Percentiles rank a stretch among this genome's conserved stretches.
Evolutionary conservation across 2,113 vertebrate genomes (phyloP).

Genomic region (Callorhinus ursinus): DNA sequence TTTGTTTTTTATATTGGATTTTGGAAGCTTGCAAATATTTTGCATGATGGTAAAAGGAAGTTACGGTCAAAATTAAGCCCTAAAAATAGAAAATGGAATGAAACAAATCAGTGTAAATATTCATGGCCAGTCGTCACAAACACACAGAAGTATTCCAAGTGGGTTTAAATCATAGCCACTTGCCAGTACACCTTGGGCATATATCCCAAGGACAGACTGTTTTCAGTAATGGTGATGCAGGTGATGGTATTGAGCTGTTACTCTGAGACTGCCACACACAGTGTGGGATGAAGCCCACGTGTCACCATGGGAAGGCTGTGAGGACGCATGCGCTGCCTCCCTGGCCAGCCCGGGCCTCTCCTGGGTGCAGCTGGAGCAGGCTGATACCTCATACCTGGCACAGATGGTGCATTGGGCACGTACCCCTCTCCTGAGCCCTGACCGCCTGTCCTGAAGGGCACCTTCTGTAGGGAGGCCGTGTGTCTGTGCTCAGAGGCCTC

Average conservation of each 20-base stretch:
- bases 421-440: background rate
- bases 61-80: background rate
- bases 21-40: background rate
- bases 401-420: background rate
- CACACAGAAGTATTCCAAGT: background rate
- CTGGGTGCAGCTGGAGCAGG: background rate
- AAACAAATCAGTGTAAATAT: background rate
- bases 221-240: background rate
- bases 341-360: background rate
- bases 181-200: background rate
- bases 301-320: accelerated
- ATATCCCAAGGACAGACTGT: background rate
- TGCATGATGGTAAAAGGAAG: background rate
- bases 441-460: background rate
- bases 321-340: background rate
- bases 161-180: background rate
- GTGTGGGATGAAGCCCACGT: accelerated
- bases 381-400: background rate
- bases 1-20: background rate
- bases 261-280: accelerated
- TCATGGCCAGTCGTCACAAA: background rate
- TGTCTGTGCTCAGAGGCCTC: background rate
- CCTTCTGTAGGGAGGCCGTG: background rate
- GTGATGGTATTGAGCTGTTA: accelerated
- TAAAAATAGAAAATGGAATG: background rate